A percentile compares a stretch with the other conserved stretches of the same genome.
Evolutionary conservation across 2,113 vertebrate genomes (phyloP).

Genomic region (Panurus biarmicus): DNA sequence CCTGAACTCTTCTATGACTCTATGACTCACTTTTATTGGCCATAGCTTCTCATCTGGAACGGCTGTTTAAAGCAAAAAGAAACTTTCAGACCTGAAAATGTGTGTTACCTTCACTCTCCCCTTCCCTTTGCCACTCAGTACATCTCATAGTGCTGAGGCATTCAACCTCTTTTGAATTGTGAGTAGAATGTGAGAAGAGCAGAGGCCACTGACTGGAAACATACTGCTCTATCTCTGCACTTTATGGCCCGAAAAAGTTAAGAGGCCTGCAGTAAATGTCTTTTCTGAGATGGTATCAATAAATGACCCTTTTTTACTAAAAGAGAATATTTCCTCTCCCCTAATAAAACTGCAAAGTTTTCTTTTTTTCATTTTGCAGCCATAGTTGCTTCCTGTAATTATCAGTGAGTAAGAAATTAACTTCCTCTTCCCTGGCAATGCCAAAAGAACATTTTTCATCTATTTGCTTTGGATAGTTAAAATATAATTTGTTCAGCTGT

Average conservation of each 20-base stretch:
- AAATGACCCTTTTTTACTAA: background rate
- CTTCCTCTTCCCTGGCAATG: background rate
- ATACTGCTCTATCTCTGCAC: background rate
- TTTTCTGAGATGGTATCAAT: background rate
- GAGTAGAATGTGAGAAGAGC: background rate
- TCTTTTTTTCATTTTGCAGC: background rate
- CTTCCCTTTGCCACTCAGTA: background rate
- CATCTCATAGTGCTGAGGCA: background rate
- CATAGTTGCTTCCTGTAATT: background rate
- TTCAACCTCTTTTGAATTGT: background rate
- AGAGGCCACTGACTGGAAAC: background rate
- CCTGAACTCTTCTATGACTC: background rate
- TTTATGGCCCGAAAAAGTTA: background rate
- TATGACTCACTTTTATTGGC: background rate
- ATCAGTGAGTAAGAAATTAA: background rate
- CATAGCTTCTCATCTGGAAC: background rate
- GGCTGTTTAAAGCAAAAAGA: background rate
- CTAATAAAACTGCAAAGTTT: background rate
- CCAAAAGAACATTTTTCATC: background rate
- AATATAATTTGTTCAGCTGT: background rate
- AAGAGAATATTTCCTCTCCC: background rate
- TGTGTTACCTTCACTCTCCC: background rate
- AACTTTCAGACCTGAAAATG: background rate
- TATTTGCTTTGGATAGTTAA: background rate
- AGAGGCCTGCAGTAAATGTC: background rate